Evolutionary conservation across 1,140 invertebrate species (phyloP).

Genomic region (Odontomachus brunneus): DNA sequence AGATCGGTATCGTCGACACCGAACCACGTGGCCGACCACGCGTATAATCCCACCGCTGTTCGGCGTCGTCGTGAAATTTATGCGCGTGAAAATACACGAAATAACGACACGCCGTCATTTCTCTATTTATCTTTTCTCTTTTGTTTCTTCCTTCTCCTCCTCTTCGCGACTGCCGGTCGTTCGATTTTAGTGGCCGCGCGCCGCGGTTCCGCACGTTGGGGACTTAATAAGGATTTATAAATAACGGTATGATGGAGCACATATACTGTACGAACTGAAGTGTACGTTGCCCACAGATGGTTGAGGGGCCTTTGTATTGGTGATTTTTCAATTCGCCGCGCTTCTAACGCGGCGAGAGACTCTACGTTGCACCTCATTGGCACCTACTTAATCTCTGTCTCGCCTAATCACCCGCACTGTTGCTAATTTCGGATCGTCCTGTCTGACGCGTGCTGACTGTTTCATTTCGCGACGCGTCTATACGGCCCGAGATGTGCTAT

Average conservation of each 20-base stretch:
- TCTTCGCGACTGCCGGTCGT: background rate
- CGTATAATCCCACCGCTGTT: background rate
- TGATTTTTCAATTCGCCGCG: slow-evolving; percentile 28
- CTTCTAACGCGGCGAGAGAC: background rate
- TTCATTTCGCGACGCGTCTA: slow-evolving; percentile 32
- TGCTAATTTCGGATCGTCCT: slow-evolving; percentile 46
- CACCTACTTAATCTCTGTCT: slow-evolving; percentile 57
- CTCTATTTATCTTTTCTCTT: too few species aligned
- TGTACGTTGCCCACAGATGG: slow-evolving; percentile 50
- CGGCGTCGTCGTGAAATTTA: background rate
- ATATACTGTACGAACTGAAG: slow-evolving; percentile 27
- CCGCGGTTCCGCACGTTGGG: background rate
- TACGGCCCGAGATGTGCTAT: background rate
- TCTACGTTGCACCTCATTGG: slow-evolving; percentile 34
- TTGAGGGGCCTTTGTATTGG: slow-evolving; percentile 52
- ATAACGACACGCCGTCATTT: background rate
- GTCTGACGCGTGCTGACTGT: slow-evolving; percentile 10
- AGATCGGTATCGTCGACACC: background rate
- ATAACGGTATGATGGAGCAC: slow-evolving; percentile 40
- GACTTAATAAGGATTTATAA: slow-evolving; percentile 53
- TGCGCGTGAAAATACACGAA: background rate
- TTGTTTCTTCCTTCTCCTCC: background rate
- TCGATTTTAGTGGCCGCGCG: slow-evolving; percentile 26
- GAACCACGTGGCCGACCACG: too few species aligned
- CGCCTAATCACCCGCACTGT: slow-evolving; percentile 19